Evolutionary conservation across 2,888 invertebrate species (phyloP), one percentile per base, ranked within the genome.

Genomic region (Sycophila texana): DNA sequence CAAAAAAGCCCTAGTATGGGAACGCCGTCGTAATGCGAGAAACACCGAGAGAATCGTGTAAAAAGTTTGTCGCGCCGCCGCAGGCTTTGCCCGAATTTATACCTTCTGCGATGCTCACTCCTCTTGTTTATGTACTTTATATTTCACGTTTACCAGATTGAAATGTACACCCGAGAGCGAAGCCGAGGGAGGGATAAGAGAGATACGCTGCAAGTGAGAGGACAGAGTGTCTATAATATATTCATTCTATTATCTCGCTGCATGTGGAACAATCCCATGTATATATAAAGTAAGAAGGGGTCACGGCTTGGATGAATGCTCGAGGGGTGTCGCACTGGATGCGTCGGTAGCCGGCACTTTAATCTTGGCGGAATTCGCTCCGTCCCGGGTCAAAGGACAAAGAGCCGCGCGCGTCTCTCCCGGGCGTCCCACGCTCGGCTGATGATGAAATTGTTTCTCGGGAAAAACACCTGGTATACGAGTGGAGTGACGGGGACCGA

Each of bases 351-450:
- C 39, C 68, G 63, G 75, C 71, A 79, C 72, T 79, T 79, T 75
- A 75, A 79, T 75, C 72, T 72, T 61, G 74, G 30, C 60, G 72
- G 55, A 75, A 76, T 74, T 66, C 26, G 16, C 66, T 47, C 71
- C 49, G 39, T 39, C 20, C 13, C 26, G 18, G 67, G 49, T 67
- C 63, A 67, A 73, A 67, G 49, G 47, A 66, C 53, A 39, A 55
- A 61, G 61, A 57, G 18, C 20, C 4, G 18, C 5, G 5, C 18
- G 12, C 2, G 39, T 39, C 60, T 71, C 26, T 60, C 7, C n/a
- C 58, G 18, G 18, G 18, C 18, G 39, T 20, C 57, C 22, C 39
- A 20, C 68, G 12, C 30, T 30, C n/a, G 60, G 16, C 39, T 10
- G 26, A 60, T 10, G 26, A 60, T 22, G 14, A 30, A 30, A 60